These are phyloP conservation scores for Tholera decimalis DNA, from an alignment of 2,888 invertebrate genomes.

Conservation along the genomic window DNA sequence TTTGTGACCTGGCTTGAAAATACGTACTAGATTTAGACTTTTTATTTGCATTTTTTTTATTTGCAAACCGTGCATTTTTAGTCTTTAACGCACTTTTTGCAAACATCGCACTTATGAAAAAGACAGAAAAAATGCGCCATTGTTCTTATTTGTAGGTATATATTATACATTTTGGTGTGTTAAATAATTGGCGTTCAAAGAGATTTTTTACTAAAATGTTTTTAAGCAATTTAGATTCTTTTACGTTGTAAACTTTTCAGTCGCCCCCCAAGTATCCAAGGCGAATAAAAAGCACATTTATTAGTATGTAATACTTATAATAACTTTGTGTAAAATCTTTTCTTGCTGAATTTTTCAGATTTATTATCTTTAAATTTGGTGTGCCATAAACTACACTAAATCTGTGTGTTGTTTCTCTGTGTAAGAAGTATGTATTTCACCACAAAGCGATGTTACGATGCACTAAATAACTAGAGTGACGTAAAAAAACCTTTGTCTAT, in stretches of 20 bases:
- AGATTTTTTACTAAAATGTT: constrained; percentile 32
- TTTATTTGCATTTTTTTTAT: constrained; percentile 3
- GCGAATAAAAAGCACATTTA: constrained; percentile 22
- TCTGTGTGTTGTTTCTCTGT: constrained; percentile 48
- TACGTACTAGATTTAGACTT: constrained; percentile 45
- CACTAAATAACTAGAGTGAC: constrained; percentile 65
- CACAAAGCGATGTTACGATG: constrained; percentile 37
- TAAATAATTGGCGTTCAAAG: constrained; percentile 52
- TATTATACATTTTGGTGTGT: background rate
- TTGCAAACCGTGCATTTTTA: background rate
- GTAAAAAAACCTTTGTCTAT: constrained; percentile 31
- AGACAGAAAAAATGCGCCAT: background rate
- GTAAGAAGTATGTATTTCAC: constrained; percentile 31
- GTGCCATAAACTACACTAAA: constrained; percentile 65
- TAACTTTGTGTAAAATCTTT: constrained; percentile 33
- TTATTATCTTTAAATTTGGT: constrained; percentile 59
- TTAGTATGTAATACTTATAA: constrained; percentile 30
- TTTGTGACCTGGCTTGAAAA: constrained; percentile 44
- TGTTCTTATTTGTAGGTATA: background rate
- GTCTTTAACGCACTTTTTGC: background rate
- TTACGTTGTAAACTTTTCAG: constrained; percentile 24
- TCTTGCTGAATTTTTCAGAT: constrained; percentile 45
- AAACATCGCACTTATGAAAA: background rate
- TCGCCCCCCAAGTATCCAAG: constrained; percentile 32
- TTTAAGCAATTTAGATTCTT: constrained; percentile 7